Conservation (phyloP, 1,140 invertebrate species). For the Drosophila pseudoobscura region DNA sequence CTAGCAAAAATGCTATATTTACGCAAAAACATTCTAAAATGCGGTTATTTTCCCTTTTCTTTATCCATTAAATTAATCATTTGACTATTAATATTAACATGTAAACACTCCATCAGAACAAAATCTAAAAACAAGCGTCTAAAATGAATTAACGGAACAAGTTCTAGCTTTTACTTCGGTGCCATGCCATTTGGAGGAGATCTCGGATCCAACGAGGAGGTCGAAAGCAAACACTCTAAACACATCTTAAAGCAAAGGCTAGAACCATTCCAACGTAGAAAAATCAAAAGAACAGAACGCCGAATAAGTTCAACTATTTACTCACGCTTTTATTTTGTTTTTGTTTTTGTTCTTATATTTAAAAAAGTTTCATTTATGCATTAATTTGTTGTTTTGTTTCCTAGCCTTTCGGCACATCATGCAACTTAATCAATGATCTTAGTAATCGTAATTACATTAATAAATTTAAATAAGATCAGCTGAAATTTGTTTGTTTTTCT, state of each 20-base stretch:
- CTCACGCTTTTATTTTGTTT: constrained; percentile 52
- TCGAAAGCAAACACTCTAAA: too few relatives aligned
- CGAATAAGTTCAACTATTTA: constrained; percentile 61
- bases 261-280: constrained; percentile 2
- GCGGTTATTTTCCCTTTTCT: constrained; percentile 30
- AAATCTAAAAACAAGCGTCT: constrained; percentile 20
- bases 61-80: constrained; percentile 37
- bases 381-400: constrained; percentile 62
- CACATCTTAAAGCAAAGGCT: too few relatives aligned
- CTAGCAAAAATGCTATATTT: constrained; percentile 63
- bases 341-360: constrained; percentile 51
- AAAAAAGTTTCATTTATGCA: constrained; percentile 61
- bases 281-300: constrained; percentile 47
- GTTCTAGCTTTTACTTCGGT: neutral
- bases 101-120: constrained; percentile 17
- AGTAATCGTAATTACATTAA: constrained; percentile 70
- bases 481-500: constrained; percentile 53
- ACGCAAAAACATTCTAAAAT: constrained; percentile 71
- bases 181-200: too few relatives aligned
- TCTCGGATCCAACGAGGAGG: too few relatives aligned
- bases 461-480: constrained; percentile 75
- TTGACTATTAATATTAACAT: constrained; percentile 61
- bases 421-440: constrained; percentile 74
- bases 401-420: constrained; percentile 54
- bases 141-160: neutral